Evolutionary conservation across 2,888 invertebrate genomes (phyloP), one percentile per base, ranked within the genome.

Genomic region (Pediacus dermestoides): DNA sequence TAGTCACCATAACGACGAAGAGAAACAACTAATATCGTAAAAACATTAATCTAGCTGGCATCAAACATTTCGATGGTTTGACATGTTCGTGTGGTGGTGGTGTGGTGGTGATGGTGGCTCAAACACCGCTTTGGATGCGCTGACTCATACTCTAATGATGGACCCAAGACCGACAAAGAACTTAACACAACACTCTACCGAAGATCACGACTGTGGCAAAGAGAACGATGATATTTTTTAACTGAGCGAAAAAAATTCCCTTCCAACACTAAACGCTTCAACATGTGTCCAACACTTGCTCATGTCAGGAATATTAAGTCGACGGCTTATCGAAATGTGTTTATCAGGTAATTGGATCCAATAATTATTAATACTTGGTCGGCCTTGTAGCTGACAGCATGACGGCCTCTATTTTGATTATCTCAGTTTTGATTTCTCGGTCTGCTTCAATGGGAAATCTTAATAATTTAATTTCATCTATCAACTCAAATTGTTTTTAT

Each of bases 11-110:
- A 33, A 21, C 41, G 44, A 49, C n/a, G 49, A 49, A 48, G 52
- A 58, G 55, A 55, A 57, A 57, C 56, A 57, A 59, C 58, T 59
- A 60, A 63, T 64, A 64, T 64, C 63, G 60, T 60, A 62, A 63
- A 64, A 67, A 67, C 66, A 67, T 67, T 66, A 67, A 66, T 67
- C 65, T 66, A 65, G 57, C 64, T 62, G 63, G 61, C 64, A 64
- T 66, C 64, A 66, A 66, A 66, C 59, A 62, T 61, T 62, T 60
- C 28, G 28, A 28, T 28, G 28, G 28, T 28, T 28, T 28, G 28
- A 28, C 28, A 28, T 10, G n/a, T 7, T 14, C 10, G 7, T n/a
- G n/a, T n/a, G n/a, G n/a, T n/a, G n/a, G n/a, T n/a, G n/a, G n/a
- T n/a, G n/a, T n/a, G n/a, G n/a, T n/a, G n/a, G n/a, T n/a, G 60